A percentile compares a stretch with the other conserved stretches of the same genome.
Conservation (phyloP, 1,140 invertebrate species). For the Caenorhabditis remanei region DNA sequence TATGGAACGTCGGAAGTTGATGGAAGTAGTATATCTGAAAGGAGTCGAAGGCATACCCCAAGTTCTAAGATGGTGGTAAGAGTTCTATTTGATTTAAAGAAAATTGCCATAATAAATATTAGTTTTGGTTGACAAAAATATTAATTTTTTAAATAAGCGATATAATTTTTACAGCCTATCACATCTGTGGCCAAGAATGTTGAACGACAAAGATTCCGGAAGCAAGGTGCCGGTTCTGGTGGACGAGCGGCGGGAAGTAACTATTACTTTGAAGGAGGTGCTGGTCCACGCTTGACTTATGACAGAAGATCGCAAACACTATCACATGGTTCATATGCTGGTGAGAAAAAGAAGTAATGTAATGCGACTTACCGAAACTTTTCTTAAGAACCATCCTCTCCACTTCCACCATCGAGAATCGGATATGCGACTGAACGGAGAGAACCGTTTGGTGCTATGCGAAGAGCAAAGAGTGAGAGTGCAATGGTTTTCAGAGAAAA, state of each 20-base stretch:
- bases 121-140: no score
- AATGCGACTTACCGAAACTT: neutral
- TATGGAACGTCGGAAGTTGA: slow-evolving; percentile 52
- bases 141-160: no score
- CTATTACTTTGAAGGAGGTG: slow-evolving; percentile 50
- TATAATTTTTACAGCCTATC: slow-evolving; percentile 59
- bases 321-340: slow-evolving; percentile 49
- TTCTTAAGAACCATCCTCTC: slow-evolving; percentile 48
- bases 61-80: slow-evolving; percentile 20
- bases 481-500: slow-evolving; percentile 62
- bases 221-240: slow-evolving; percentile 64
- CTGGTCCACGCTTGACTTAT: slow-evolving; percentile 53
- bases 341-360: neutral
- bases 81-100: neutral
- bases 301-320: slow-evolving; percentile 58
- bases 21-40: slow-evolving; percentile 36
- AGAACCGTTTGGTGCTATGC: slow-evolving; percentile 61
- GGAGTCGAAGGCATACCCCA: slow-evolving; percentile 27
- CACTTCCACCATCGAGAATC: slow-evolving; percentile 37
- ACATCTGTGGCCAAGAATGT: slow-evolving; percentile 69
- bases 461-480: slow-evolving; percentile 64
- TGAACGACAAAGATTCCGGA: slow-evolving; percentile 67
- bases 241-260: slow-evolving; percentile 51
- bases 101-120: neutral
- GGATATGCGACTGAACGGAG: slow-evolving; percentile 50